These are phyloP conservation scores for Tapirus indicus DNA, from an alignment of 2,797 vertebrate species.

Conservation along the genomic window DNA sequence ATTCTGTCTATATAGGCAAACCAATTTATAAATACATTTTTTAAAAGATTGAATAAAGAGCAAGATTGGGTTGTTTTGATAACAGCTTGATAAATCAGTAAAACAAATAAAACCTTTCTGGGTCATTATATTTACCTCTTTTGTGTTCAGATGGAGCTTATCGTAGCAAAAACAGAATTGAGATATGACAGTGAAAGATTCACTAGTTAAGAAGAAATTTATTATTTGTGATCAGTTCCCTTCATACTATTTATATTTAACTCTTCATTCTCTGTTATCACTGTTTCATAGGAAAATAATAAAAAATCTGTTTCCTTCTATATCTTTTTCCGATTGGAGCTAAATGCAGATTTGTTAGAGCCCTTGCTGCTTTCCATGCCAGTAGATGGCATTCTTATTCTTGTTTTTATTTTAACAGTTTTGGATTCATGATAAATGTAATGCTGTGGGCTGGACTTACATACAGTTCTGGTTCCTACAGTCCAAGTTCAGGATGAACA, in stretches of 20 bases:
- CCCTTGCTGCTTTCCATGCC: constrained; percentile 62
- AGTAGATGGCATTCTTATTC: constrained; percentile 86
- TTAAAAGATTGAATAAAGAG: background rate
- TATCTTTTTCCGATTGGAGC: background rate
- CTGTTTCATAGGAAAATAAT: background rate
- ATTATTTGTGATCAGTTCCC: background rate
- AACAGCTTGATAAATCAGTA: background rate
- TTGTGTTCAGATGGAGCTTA: background rate
- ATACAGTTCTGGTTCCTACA: background rate
- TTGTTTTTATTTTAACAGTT: constrained; percentile 78
- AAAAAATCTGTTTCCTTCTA: background rate
- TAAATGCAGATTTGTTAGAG: background rate
- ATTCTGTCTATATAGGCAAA: background rate
- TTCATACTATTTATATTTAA: background rate
- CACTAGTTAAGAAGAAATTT: background rate
- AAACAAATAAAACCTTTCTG: background rate
- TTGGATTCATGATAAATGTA: constrained; percentile 33
- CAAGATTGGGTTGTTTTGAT: constrained; percentile 34
- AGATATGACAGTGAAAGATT: background rate
- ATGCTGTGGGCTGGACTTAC: background rate
- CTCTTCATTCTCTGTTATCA: background rate
- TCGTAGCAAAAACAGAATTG: background rate
- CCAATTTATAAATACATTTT: background rate
- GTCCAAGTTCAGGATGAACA: background rate
- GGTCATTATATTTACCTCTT: background rate